Evolutionary conservation across 2,888 invertebrate genomes (phyloP).

Genomic region (Eilema caniola): DNA sequence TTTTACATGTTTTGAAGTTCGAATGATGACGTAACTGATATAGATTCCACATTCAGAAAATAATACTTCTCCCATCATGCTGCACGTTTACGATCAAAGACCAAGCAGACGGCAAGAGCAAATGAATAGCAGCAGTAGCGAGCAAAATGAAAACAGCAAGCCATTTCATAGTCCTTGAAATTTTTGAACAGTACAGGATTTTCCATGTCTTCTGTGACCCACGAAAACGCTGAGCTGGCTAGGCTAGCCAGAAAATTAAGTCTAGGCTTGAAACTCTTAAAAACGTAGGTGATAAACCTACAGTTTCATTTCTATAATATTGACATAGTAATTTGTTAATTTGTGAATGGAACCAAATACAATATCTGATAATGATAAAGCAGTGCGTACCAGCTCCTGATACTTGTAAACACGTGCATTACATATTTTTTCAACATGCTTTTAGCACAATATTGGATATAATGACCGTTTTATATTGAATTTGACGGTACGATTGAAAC

Average conservation of each 20-base stretch:
- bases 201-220: neutral
- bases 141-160: constrained; percentile 37
- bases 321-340: neutral
- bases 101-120: constrained; percentile 29
- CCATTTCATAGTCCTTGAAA: constrained; percentile 64
- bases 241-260: no score
- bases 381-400: constrained; percentile 1
- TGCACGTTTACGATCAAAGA: neutral
- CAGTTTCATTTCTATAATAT: no score
- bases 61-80: constrained; percentile 25
- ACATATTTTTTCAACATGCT: constrained; percentile 57
- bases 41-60: constrained; percentile 7
- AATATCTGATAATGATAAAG: constrained; percentile 10
- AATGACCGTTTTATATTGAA: constrained; percentile 29
- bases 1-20: constrained; percentile 13
- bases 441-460: constrained; percentile 31
- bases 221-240: no score
- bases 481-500: constrained; percentile 39
- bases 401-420: constrained; percentile 37
- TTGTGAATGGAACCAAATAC: neutral
- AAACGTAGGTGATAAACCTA: neutral
- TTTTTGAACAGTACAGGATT: constrained; percentile 59
- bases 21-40: neutral
- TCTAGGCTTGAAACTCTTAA: neutral
- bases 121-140: constrained; percentile 27